Percentiles rank a stretch among this genome's conserved stretches.
phyloP scores from a whole-genome alignment of 2,888 invertebrate genomes.

The Aphelenchoides bicaudatus region DNA sequence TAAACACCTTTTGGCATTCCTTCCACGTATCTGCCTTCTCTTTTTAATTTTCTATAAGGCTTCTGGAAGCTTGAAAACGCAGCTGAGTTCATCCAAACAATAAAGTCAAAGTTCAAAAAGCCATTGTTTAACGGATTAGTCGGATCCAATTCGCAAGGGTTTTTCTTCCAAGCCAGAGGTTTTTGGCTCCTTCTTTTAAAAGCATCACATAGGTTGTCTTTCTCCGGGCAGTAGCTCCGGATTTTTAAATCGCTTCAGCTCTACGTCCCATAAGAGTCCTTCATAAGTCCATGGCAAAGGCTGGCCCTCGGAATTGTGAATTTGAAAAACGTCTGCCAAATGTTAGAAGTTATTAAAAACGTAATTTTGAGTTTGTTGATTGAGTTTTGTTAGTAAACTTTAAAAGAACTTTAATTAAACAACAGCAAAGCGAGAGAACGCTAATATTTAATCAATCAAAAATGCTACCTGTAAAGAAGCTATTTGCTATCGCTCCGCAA shows the following conservation, averaged over 20 bases:
- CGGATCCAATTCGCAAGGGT: conserved; percentile 75
- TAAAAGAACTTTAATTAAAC: no score
- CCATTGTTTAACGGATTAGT: conserved; percentile 70
- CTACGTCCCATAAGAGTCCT: background rate
- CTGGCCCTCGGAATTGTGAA: background rate
- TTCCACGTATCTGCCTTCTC: conserved; percentile 18
- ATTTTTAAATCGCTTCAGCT: background rate
- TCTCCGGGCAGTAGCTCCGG: background rate
- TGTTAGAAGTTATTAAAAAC: no score
- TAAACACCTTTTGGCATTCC: conserved; percentile 67
- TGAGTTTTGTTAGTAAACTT: no score
- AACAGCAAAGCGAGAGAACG: background rate
- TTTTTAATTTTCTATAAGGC: conserved; percentile 74
- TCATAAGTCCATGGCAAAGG: background rate
- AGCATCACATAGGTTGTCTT: background rate
- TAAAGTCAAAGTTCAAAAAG: conserved; percentile 90
- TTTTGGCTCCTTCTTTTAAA: conserved; percentile 63
- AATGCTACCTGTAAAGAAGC: conserved; percentile 71
- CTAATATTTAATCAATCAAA: background rate
- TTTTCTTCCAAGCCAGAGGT: conserved; percentile 80
- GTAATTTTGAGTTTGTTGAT: no score
- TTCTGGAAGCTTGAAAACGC: conserved; percentile 88
- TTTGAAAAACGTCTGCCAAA: conserved; percentile 2
- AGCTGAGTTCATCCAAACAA: conserved; percentile 98
- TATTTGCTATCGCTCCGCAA: background rate